These are phyloP conservation scores for Sylvia atricapilla DNA, from an alignment of 2,113 vertebrate species.

Conservation along the genomic window DNA sequence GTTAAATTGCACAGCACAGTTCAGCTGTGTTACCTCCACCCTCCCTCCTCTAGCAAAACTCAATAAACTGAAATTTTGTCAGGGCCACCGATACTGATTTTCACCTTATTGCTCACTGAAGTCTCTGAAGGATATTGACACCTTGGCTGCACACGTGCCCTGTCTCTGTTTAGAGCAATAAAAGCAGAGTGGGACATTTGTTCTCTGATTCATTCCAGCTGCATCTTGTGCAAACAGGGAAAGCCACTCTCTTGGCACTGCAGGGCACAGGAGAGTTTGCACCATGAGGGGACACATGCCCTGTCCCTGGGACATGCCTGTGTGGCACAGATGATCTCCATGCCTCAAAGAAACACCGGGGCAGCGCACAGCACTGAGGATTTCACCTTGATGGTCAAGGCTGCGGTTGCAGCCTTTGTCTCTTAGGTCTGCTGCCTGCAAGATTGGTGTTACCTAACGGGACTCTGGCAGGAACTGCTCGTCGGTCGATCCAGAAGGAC, in stretches of 20 bases:
- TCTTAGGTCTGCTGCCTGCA: neutral
- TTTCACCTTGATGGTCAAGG: neutral
- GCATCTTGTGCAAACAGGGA: neutral
- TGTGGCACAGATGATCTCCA: neutral
- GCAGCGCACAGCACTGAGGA: accelerated
- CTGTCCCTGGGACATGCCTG: neutral
- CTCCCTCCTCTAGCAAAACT: neutral
- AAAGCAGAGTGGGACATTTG: accelerated
- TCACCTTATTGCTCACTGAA: neutral
- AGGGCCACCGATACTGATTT: neutral
- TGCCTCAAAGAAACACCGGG: neutral
- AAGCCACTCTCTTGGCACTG: neutral
- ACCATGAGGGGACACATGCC: neutral
- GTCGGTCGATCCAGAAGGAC: slow-evolving; percentile 92
- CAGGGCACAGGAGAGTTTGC: neutral
- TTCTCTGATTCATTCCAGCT: neutral
- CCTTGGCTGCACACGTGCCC: neutral
- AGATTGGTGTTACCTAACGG: slow-evolving; percentile 78
- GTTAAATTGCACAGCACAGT: accelerated
- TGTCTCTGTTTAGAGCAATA: neutral
- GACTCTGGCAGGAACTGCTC: slow-evolving; percentile 92
- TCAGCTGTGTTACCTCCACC: neutral
- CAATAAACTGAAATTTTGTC: neutral
- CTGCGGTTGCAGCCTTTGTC: neutral
- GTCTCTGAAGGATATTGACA: neutral